Percentiles rank a stretch among this genome's conserved stretches.
These are phyloP conservation scores for western clawed frog (Xenopus tropicalis) DNA, from an alignment of 2,113 vertebrate genomes.

Conservation along the genomic window DNA sequence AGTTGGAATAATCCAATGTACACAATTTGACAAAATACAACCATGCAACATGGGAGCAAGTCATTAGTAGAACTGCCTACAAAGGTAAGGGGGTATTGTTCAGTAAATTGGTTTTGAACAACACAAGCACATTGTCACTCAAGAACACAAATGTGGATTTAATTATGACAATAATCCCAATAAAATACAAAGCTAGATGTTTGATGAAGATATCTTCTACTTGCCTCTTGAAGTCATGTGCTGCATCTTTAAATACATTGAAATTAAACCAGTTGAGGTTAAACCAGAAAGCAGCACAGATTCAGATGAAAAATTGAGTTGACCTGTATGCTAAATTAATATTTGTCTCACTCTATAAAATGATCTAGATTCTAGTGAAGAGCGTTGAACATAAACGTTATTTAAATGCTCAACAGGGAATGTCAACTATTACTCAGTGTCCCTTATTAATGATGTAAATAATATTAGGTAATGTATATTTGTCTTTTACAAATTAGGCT, in stretches of 20 bases:
- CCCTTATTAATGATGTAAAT: constrained; percentile 13
- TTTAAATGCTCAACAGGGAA: constrained; percentile 8
- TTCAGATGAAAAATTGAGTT: neutral
- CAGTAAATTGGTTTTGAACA: too few relatives aligned
- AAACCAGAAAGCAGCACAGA: neutral
- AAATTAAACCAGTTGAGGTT: neutral
- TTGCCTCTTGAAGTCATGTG: neutral
- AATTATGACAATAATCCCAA: too few relatives aligned
- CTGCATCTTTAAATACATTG: neutral
- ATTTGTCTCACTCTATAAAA: too few relatives aligned
- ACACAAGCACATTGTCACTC: too few relatives aligned
- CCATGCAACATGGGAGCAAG: too few relatives aligned
- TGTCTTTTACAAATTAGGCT: constrained; percentile 26
- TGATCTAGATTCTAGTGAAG: too few relatives aligned
- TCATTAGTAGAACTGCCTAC: too few relatives aligned
- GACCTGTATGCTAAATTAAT: neutral
- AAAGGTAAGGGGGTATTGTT: too few relatives aligned
- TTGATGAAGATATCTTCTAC: neutral
- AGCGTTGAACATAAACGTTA: neutral
- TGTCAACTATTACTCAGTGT: constrained; percentile 17
- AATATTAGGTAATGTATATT: constrained; percentile 30
- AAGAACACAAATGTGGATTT: too few relatives aligned
- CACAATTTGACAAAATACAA: too few relatives aligned
- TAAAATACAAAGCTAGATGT: neutral
- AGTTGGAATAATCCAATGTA: too few relatives aligned